Evolutionary conservation across 1,140 invertebrate genomes (phyloP).

Genomic region (Aporrectodea caliginosa): DNA sequence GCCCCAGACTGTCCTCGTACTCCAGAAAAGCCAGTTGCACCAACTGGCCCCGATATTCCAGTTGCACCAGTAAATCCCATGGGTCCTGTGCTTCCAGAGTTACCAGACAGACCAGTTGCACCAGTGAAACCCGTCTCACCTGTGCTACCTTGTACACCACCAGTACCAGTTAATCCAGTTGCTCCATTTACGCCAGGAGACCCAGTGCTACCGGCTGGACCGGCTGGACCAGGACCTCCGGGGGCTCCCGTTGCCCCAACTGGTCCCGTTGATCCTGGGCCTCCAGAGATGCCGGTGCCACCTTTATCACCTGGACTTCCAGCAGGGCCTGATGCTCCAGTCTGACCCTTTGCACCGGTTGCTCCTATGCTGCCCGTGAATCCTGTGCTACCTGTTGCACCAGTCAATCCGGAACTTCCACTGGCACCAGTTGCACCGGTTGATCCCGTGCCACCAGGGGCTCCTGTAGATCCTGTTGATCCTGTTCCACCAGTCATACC

Average conservation of each 20-base stretch:
- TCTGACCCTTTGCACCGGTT: constrained; percentile 1
- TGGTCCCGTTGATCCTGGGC: constrained; percentile 11
- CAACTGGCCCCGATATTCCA: constrained; percentile 9
- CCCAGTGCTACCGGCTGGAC: constrained; percentile 13
- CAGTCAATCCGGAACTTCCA: background rate
- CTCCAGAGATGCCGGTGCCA: background rate
- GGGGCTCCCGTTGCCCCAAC: background rate
- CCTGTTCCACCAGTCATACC: constrained; percentile 11
- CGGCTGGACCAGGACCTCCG: constrained; percentile 18
- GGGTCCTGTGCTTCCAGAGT: constrained; percentile 7
- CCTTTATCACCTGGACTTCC: constrained; percentile 19
- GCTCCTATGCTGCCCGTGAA: constrained; percentile 1
- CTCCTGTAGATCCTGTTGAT: constrained; percentile 7
- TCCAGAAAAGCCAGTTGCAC: constrained; percentile 18
- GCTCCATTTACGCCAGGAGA: constrained; percentile 5
- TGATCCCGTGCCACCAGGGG: constrained; percentile 9
- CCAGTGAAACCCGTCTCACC: constrained; percentile 14
- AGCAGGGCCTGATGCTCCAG: constrained; percentile 9
- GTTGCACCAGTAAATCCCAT: constrained; percentile 12
- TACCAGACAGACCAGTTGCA: background rate
- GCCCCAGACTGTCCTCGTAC: constrained; percentile 5
- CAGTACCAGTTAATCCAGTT: background rate
- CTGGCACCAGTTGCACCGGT: constrained; percentile 10
- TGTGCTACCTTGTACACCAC: constrained; percentile 8
- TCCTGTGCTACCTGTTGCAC: background rate